phyloP scores from a whole-genome alignment of 2,888 invertebrate species.

The Prenolepis imparis region DNA sequence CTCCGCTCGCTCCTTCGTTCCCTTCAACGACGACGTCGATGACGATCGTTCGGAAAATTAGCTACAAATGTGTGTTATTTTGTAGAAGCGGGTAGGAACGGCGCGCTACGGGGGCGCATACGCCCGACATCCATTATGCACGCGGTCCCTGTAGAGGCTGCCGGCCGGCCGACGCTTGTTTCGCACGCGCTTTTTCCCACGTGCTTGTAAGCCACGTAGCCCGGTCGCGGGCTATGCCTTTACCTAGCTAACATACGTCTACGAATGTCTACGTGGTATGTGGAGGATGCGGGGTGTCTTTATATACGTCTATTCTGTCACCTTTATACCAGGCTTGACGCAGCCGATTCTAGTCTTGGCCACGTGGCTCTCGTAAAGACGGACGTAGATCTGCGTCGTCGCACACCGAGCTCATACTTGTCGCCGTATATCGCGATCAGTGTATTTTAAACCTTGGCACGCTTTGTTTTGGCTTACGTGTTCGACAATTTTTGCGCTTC shows the following conservation, averaged over 20 bases:
- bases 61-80: constrained; percentile 83
- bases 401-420: constrained; percentile 14
- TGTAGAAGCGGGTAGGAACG: constrained; percentile 60
- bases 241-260: constrained; percentile 37
- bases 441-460: constrained; percentile 74
- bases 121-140: constrained; percentile 81
- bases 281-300: constrained; percentile 44
- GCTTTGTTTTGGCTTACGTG: constrained; percentile 68
- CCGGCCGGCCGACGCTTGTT: constrained; percentile 75
- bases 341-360: constrained; percentile 60
- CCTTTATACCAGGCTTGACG: constrained; percentile 62
- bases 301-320: constrained; percentile 63
- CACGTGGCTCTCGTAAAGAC: constrained; percentile 74
- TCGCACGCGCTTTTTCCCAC: constrained; percentile 84
- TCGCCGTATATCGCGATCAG: constrained; percentile 60
- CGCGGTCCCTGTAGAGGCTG: constrained; percentile 76
- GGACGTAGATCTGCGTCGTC: constrained; percentile 56
- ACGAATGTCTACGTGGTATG: constrained; percentile 52
- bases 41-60: constrained; percentile 79
- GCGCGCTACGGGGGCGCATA: constrained; percentile 63
- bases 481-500: constrained; percentile 27
- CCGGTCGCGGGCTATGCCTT: constrained; percentile 53
- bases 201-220: constrained; percentile 78
- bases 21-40: constrained; percentile 36
- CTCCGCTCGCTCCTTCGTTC: constrained; percentile 4